These are phyloP conservation scores for Ypsolopha sequella DNA, from an alignment of 2,888 invertebrate species.

Conservation along the genomic window DNA sequence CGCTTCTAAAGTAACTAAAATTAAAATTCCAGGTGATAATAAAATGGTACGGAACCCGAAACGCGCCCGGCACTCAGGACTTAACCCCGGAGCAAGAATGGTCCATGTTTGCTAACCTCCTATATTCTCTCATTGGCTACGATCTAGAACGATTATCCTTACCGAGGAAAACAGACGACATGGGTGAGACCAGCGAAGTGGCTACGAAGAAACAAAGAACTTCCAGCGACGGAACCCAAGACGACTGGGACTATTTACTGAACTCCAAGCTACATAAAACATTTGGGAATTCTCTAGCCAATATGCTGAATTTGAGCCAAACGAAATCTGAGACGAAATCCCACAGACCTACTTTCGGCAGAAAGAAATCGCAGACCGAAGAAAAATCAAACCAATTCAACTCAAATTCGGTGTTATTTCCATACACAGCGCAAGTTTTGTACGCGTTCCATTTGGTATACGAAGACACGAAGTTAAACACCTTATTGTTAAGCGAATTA, in stretches of 20 bases:
- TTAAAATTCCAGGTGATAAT: constrained; percentile 63
- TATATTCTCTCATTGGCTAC: constrained; percentile 78
- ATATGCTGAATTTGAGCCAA: constrained; percentile 45
- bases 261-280: constrained; percentile 70
- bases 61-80: constrained; percentile 88
- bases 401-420: constrained; percentile 76
- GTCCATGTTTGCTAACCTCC: constrained; percentile 76
- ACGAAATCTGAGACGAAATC: constrained; percentile 15
- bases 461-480: constrained; percentile 90
- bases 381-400: constrained; percentile 66
- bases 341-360: constrained; percentile 8
- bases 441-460: constrained; percentile 89
- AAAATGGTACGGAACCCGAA: constrained; percentile 90
- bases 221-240: constrained; percentile 81
- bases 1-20: too few species aligned
- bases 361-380: constrained; percentile 17
- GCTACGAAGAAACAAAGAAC: constrained; percentile 83
- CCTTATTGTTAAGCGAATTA: constrained; percentile 75
- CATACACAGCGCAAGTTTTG: constrained; percentile 79
- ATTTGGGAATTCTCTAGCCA: constrained; percentile 47
- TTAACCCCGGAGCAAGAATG: constrained; percentile 83
- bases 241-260: constrained; percentile 85
- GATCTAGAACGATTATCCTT: constrained; percentile 73
- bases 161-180: constrained; percentile 46
- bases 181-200: constrained; percentile 47